Percentiles rank a stretch among this genome's conserved stretches.
Conservation (phyloP, 2,888 invertebrate species). For the Erebia aethiops region DNA sequence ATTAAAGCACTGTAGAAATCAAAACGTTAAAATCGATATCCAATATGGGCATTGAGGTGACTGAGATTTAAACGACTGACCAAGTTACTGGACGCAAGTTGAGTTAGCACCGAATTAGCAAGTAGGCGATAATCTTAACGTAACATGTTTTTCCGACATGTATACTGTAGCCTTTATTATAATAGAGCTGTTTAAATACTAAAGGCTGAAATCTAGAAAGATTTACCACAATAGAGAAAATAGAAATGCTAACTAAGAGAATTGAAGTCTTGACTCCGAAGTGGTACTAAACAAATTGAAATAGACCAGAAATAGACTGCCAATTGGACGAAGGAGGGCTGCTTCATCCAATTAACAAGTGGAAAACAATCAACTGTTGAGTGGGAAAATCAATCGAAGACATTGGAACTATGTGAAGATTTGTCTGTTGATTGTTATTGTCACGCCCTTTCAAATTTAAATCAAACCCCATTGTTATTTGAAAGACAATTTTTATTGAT, state of each 20-base stretch:
- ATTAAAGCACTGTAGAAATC: not conserved
- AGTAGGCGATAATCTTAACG: constrained; percentile 20
- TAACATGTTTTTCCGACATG: not conserved
- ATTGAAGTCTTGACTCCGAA: not conserved
- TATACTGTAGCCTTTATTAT: constrained; percentile 4
- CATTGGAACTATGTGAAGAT: not conserved
- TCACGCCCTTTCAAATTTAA: not conserved
- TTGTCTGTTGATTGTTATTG: too few relatives aligned
- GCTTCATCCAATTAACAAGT: constrained; percentile 1
- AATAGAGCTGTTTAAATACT: not conserved
- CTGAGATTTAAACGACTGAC: constrained; percentile 17
- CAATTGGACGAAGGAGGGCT: constrained; percentile 4
- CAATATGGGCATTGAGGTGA: constrained; percentile 14
- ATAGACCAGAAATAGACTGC: constrained; percentile 2
- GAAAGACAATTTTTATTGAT: not conserved
- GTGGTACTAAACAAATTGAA: constrained; percentile 10
- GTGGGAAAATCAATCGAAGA: not conserved
- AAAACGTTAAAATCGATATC: constrained; percentile 13
- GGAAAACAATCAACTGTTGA: constrained; percentile 4
- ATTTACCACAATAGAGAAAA: not conserved
- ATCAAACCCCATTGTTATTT: not conserved
- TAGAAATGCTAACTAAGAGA: not conserved
- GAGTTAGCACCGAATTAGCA: constrained; percentile 26
- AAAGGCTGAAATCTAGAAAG: constrained; percentile 5
- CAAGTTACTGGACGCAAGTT: constrained; percentile 20